Percentiles rank a stretch among this genome's conserved stretches.
These are phyloP conservation scores for Heliconius hewitsoni DNA, from an alignment of 1,140 invertebrate species.

Conservation along the genomic window DNA sequence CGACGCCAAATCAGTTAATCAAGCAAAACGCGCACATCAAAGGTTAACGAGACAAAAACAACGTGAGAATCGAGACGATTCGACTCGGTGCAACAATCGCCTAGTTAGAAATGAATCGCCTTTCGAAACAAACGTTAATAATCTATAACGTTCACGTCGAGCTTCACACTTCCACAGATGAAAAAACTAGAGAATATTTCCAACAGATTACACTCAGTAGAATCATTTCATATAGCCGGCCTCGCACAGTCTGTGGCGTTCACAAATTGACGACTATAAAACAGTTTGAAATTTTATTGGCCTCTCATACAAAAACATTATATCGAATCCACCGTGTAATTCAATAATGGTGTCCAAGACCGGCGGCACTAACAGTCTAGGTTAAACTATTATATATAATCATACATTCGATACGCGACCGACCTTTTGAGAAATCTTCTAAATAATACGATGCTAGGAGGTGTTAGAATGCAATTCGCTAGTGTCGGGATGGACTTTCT, in stretches of 20 bases:
- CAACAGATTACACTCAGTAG: slow-evolving; percentile 37
- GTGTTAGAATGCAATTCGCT: slow-evolving; percentile 45
- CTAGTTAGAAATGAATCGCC: slow-evolving; percentile 75
- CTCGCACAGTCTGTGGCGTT: slow-evolving; percentile 51
- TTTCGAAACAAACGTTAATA: slow-evolving; percentile 60
- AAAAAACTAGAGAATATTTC: slow-evolving; percentile 41
- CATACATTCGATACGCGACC: slow-evolving; percentile 66
- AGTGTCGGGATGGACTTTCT: slow-evolving; percentile 43
- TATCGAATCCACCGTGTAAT: slow-evolving; percentile 69
- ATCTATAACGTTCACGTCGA: slow-evolving; percentile 41
- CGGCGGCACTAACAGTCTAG: slow-evolving; percentile 68
- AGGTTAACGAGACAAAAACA: slow-evolving; percentile 68
- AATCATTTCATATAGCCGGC: slow-evolving; percentile 34
- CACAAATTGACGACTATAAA: slow-evolving; percentile 62
- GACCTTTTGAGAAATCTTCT: slow-evolving; percentile 51
- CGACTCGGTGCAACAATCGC: slow-evolving; percentile 56
- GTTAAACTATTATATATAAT: slow-evolving; percentile 68
- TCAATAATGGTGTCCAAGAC: slow-evolving; percentile 74
- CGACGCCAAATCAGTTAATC: slow-evolving; percentile 63
- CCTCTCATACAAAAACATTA: slow-evolving; percentile 61
- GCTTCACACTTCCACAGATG: slow-evolving; percentile 47
- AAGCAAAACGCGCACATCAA: slow-evolving; percentile 62
- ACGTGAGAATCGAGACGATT: slow-evolving; percentile 74
- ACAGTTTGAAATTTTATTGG: slow-evolving; percentile 45
- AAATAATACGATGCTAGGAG: slow-evolving; percentile 43